Evolutionary conservation across 1,140 invertebrate species (phyloP).

Genomic region (Pseudachorutes palmiensis): DNA sequence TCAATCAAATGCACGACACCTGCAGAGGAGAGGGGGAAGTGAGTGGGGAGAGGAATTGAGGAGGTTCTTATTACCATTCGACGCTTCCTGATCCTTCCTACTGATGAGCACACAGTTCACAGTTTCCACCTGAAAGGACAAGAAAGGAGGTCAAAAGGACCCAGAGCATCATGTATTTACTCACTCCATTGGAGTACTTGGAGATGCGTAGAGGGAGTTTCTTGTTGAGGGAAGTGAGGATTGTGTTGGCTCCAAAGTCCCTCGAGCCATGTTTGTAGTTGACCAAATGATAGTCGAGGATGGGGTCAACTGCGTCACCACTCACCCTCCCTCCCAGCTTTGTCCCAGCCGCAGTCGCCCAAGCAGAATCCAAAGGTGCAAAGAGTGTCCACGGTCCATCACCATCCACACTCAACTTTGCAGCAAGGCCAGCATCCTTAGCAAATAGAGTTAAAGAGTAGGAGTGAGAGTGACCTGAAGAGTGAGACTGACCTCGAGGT

Average conservation of each 20-base stretch:
- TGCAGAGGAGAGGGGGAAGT: not conserved
- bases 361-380: conserved; percentile 49
- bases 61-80: conserved; percentile 49
- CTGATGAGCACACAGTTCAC: conserved; percentile 50
- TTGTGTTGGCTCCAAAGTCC: conserved; percentile 43
- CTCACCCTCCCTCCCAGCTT: conserved; percentile 28
- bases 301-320: conserved; percentile 38
- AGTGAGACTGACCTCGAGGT: no score
- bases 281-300: conserved; percentile 45
- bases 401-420: conserved; percentile 39
- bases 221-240: conserved; percentile 41
- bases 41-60: not conserved
- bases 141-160: not conserved
- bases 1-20: conserved; percentile 45
- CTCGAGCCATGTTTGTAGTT: conserved; percentile 43
- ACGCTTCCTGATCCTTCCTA: conserved; percentile 50
- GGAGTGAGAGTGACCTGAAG: no score
- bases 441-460: no score
- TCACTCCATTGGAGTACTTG: conserved; percentile 48
- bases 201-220: conserved; percentile 43
- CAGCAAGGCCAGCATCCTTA: conserved; percentile 44
- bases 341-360: conserved; percentile 41
- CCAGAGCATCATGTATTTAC: conserved; percentile 15
- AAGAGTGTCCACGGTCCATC: conserved; percentile 49
- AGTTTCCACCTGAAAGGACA: conserved; percentile 46